Evolutionary conservation across 1,140 invertebrate genomes (phyloP), one percentile per base, ranked within the genome.

Genomic region (Ridgeia piscesae): DNA sequence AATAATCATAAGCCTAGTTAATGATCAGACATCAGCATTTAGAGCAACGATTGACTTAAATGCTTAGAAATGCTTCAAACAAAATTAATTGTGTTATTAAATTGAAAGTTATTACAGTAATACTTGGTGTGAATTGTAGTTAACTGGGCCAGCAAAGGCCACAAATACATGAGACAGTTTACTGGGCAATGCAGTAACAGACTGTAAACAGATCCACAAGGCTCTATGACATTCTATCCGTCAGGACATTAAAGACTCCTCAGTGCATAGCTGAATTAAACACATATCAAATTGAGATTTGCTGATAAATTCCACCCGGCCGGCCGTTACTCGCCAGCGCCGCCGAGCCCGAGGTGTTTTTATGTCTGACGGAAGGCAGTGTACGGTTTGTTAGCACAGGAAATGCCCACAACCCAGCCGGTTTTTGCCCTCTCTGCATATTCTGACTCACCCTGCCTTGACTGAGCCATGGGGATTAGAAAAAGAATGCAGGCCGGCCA

Each of bases 291-390:
- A 77, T 21, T 77, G 58, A 77, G 58, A 77, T 77, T 21, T 77
- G 58, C 58, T 77, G 58, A 77, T 77, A 77, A 77, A 77, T 77
- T 77, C 58, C 58, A 77, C 58, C 58, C 58, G 58, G 58, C 58
- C 58, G 27, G 58, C 58, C 27, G 27, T 77, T 77, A 31, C 17
- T 77, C 27, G 58, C 58, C 27, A 11, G 58, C 27, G 58, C 58
- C 58, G 58, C 58, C 17, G 14, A 21, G 58, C 58, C 58, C 58
- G 2, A 31, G 58, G 58, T 31, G 58, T 77, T 77, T 77, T 77
- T 77, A 77, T 77, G 58, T 21, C 58, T 77, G 58, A 77, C 2
- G 58, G 58, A 77, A 77, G 58, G 58, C 58, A 77, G 58, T 27
- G 58, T 77, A 21, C 27, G 58, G 58, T 77, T 77, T 77, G 58